Percentiles rank a stretch among this genome's conserved stretches.
Evolutionary conservation across 2,113 vertebrate genomes (phyloP).

Genomic region (Notarius lentiginosus): DNA sequence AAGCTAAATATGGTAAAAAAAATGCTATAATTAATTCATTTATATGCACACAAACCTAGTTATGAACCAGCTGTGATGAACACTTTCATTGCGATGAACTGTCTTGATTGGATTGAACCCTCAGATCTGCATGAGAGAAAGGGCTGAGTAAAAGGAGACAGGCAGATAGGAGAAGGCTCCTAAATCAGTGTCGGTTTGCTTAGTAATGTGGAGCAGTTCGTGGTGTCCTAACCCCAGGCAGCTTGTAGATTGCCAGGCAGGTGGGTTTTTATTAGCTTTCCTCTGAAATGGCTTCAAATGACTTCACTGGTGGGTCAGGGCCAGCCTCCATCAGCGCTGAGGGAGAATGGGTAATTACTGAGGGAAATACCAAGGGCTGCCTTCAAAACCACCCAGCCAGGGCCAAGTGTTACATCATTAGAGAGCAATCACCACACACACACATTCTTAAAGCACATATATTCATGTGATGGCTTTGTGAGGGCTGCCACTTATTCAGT

Average conservation of each 20-base stretch:
- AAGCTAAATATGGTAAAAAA: neutral
- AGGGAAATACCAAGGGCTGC: slow-evolving; percentile 52
- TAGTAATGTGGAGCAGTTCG: slow-evolving; percentile 38
- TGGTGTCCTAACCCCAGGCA: slow-evolving; percentile 32
- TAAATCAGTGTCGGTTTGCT: slow-evolving; percentile 41
- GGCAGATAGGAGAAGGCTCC: slow-evolving; percentile 21
- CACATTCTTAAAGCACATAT: slow-evolving; percentile 25
- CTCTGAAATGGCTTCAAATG: slow-evolving; percentile 56
- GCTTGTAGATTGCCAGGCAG: slow-evolving; percentile 50
- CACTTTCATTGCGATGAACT: neutral
- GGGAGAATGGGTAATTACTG: slow-evolving; percentile 57
- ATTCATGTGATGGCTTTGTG: slow-evolving; percentile 43
- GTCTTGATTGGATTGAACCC: neutral
- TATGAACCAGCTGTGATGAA: neutral
- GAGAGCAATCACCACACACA: slow-evolving; percentile 49
- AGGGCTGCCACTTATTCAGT: slow-evolving; percentile 43
- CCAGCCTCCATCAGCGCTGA: slow-evolving; percentile 56
- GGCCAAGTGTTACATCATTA: slow-evolving; percentile 64
- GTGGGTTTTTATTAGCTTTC: slow-evolving; percentile 62
- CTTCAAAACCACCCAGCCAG: slow-evolving; percentile 53
- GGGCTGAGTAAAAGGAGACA: slow-evolving; percentile 17
- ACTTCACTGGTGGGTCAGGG: slow-evolving; percentile 60
- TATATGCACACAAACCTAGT: neutral
- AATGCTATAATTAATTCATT: neutral
- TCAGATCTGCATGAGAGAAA: slow-evolving; percentile 11